Evolutionary conservation across 2,797 vertebrate species (phyloP), one percentile per base, ranked within the genome.

Genomic region (Sebastiscus tertius): DNA sequence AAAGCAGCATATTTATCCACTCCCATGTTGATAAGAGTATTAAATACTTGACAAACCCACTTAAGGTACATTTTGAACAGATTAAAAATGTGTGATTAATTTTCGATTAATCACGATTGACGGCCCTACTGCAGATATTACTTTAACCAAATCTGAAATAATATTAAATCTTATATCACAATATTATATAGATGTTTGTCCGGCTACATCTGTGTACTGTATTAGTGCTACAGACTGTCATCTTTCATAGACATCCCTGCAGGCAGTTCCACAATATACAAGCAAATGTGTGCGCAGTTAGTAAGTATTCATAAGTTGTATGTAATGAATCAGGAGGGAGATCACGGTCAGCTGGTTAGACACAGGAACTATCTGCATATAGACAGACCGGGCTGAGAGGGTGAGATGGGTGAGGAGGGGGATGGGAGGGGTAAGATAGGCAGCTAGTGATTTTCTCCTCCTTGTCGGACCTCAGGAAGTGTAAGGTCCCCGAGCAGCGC

Each of bases 391-490:
- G 70, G 54, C 59, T 71, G 31, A 60, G 33, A 66, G 33, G 36
- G 39, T 56, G 63, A 62, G 54, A 60, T 24, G 33, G 70, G 58
- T 67, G 61, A 77, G 22, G 70, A 42, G 36, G 66, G 54, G 46
- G 49, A 13, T 33, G 67, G 20, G 10, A 4, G 36, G 24, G 64
- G 22, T 58, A 72, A 14, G 33, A 80, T 63, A 54, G 66, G 61
- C 63, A 84, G 83, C 75, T 72, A 20, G 74, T 89, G 85, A 91
- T 87, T 86, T 85, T 86, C 60, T 82, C 69, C 31, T 78, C 73
- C 62, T n/a, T 69, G 81, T 70, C 59, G 58, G 79, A 84, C 87
- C 73, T 88, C 33, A 56, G 86, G 83, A 85, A 79, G 76, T 76
- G 52, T 78, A 75, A 81, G 75, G 79, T 90, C 84, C 82, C 84